Conservation (phyloP, 2,113 vertebrate species). For the Cynopterus brachyotis region DNA sequence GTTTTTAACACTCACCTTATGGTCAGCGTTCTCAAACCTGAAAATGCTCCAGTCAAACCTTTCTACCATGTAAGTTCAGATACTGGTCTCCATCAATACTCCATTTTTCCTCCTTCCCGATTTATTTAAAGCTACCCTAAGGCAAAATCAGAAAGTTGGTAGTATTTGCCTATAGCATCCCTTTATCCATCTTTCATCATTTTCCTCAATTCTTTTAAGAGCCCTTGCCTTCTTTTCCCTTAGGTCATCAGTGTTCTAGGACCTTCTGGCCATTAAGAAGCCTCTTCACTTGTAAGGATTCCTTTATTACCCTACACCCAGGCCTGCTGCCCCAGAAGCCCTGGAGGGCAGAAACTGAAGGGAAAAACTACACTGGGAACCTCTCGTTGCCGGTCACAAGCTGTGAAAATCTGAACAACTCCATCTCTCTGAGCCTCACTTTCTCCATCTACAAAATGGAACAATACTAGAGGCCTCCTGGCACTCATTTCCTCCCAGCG, state of each 20-base stretch:
- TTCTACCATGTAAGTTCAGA: neutral
- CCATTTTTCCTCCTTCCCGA: neutral
- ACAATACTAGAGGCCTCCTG: neutral
- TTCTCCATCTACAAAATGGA: neutral
- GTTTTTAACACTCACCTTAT: neutral
- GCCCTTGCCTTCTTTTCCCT: neutral
- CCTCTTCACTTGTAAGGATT: neutral
- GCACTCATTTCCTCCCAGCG: too few species aligned
- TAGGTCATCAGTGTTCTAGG: neutral
- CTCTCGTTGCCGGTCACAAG: neutral
- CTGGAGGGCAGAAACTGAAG: too few species aligned
- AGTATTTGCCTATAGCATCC: neutral
- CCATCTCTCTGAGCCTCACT: neutral
- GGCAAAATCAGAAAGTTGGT: neutral
- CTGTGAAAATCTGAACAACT: neutral
- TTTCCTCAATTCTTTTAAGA: neutral
- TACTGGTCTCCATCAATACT: neutral
- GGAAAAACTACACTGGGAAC: neutral
- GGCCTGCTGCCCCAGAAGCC: neutral
- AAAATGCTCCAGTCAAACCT: neutral
- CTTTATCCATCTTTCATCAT: neutral
- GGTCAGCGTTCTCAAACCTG: neutral
- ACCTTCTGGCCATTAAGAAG: neutral
- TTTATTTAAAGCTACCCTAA: neutral
- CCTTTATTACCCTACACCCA: neutral